phyloP scores from a whole-genome alignment of 2,113 vertebrate species.

The Anas platyrhynchos region DNA sequence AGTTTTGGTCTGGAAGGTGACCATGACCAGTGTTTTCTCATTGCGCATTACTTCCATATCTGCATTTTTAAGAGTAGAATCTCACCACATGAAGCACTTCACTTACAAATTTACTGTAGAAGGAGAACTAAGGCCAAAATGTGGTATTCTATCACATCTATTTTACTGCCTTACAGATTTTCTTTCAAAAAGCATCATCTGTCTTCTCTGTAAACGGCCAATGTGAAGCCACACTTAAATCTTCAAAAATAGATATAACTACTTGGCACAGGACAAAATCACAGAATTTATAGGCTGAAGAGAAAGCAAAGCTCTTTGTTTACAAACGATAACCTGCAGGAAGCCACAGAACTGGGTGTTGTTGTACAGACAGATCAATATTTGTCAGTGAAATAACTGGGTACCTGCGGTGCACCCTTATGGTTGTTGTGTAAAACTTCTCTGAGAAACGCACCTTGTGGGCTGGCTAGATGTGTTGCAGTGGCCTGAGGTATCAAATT shows the following conservation, averaged over 20 bases:
- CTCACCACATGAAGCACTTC: background rate
- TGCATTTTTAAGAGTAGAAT: background rate
- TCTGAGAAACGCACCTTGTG: accelerated
- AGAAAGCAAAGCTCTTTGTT: background rate
- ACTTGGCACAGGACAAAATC: background rate
- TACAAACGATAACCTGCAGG: background rate
- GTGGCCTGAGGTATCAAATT: background rate
- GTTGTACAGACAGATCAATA: background rate
- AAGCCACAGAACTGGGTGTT: accelerated
- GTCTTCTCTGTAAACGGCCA: background rate
- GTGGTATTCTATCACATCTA: accelerated
- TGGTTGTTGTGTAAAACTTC: accelerated
- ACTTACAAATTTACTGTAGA: background rate
- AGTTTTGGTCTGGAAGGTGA: background rate
- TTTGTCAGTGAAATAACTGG: accelerated
- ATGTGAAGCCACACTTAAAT: accelerated
- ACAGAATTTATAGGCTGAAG: background rate
- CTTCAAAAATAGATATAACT: background rate
- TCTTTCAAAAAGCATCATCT: background rate
- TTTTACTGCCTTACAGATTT: background rate
- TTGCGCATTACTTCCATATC: background rate
- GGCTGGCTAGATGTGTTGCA: background rate
- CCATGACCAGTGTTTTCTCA: accelerated
- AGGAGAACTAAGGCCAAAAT: background rate
- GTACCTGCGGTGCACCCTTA: no score